These are phyloP conservation scores for Arrhamphus sclerolepis DNA, from an alignment of 2,797 vertebrate species.

Conservation along the genomic window DNA sequence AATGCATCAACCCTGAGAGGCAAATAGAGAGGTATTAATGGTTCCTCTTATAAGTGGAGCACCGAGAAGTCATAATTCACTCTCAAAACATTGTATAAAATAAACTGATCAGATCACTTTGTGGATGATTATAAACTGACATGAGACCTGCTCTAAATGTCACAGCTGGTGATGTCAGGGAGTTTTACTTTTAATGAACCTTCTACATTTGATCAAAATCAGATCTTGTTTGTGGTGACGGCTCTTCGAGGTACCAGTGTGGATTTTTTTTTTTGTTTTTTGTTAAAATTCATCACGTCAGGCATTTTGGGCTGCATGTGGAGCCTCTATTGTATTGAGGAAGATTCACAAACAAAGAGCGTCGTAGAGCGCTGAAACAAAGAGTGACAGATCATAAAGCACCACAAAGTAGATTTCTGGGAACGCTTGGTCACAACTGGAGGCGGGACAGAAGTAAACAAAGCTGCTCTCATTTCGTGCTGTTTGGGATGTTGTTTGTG, in stretches of 20 bases:
- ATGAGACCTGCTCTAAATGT: neutral
- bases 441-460: conserved; percentile 44
- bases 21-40: neutral
- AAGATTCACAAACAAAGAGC: conserved; percentile 58
- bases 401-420: conserved; percentile 55
- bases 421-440: conserved; percentile 31
- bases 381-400: conserved; percentile 54
- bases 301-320: conserved; percentile 39
- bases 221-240: conserved; percentile 8
- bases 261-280: conserved; percentile 21
- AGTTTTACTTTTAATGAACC: neutral
- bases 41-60: neutral
- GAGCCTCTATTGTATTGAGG: conserved; percentile 49
- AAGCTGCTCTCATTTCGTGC: conserved; percentile 46
- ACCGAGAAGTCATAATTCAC: conserved; percentile 1
- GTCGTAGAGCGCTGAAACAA: conserved; percentile 54
- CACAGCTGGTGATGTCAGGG: conserved; percentile 1
- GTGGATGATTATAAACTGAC: conserved; percentile 1
- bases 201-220: neutral
- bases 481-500: conserved; percentile 49
- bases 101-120: neutral
- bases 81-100: conserved; percentile 5
- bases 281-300: conserved; percentile 41
- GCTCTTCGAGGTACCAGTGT: conserved; percentile 2
- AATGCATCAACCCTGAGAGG: neutral